Evolutionary conservation across 2,113 vertebrate species (phyloP).

Genomic region (Petaurus breviceps): DNA sequence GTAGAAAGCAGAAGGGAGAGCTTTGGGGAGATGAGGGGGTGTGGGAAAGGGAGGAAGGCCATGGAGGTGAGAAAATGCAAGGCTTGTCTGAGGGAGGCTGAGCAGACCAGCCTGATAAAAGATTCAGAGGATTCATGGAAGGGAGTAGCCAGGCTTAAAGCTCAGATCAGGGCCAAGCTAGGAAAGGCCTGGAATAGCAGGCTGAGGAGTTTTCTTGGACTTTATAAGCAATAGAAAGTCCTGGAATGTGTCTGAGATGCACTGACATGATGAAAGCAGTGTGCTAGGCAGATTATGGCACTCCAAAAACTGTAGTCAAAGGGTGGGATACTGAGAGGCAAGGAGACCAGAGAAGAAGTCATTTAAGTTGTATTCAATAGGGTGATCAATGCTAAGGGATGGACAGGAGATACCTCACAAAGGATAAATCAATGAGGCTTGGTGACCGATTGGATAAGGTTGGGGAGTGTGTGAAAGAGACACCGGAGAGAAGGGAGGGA

Average conservation of each 20-base stretch:
- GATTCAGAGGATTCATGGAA: not conserved
- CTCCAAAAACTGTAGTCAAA: not conserved
- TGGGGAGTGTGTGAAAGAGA: not conserved
- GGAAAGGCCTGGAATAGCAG: not conserved
- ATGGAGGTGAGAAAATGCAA: not conserved
- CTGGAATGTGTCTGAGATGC: not conserved
- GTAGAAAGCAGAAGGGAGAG: not conserved
- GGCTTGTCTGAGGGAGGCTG: no score
- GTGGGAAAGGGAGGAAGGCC: not conserved
- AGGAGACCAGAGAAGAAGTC: not conserved
- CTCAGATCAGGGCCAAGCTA: not conserved
- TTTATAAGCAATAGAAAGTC: not conserved
- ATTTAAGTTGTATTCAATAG: not conserved
- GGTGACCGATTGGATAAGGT: not conserved
- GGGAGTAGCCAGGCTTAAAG: not conserved
- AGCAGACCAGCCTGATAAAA: not conserved
- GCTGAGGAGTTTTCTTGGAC: not conserved
- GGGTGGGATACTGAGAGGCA: not conserved
- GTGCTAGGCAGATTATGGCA: not conserved
- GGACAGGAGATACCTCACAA: not conserved
- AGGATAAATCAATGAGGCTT: not conserved
- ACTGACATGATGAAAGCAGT: not conserved
- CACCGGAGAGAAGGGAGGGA: not conserved
- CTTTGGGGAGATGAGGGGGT: not conserved
- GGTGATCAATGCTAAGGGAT: not conserved